Evolutionary conservation across 2,888 invertebrate species (phyloP).

Genomic region (Meliscaeva auricollis): DNA sequence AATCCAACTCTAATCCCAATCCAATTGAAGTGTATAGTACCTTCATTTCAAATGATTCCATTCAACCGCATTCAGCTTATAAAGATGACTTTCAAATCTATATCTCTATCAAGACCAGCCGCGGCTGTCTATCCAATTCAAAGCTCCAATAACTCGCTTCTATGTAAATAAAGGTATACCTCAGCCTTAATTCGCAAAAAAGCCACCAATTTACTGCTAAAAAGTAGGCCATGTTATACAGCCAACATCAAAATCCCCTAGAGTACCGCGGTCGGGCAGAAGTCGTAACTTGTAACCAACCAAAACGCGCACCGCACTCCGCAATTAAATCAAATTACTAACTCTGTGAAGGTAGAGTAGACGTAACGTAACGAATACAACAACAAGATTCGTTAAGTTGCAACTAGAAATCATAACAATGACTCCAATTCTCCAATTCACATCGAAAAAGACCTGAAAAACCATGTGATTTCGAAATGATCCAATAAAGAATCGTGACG

Average conservation of each 20-base stretch:
- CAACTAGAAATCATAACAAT: slow-evolving; percentile 74
- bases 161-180: slow-evolving; percentile 59
- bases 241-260: slow-evolving; percentile 46
- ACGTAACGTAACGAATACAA: slow-evolving; percentile 15
- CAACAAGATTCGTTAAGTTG: slow-evolving; percentile 10
- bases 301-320: slow-evolving; percentile 29
- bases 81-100: slow-evolving; percentile 69
- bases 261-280: slow-evolving; percentile 32
- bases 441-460: slow-evolving; percentile 62
- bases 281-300: not conserved
- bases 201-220: slow-evolving; percentile 53
- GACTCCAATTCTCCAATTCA: slow-evolving; percentile 73
- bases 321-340: slow-evolving; percentile 73
- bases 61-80: not conserved
- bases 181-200: slow-evolving; percentile 45
- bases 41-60: slow-evolving; percentile 50
- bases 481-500: slow-evolving; percentile 75
- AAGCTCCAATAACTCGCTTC: slow-evolving; percentile 34
- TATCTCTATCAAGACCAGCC: not conserved
- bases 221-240: slow-evolving; percentile 65
- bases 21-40: slow-evolving; percentile 33
- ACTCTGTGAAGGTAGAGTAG: too few relatives aligned
- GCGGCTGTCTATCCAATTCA: not conserved
- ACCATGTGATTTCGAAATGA: slow-evolving; percentile 70
- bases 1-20: slow-evolving; percentile 47